A percentile compares a stretch with the other conserved stretches of the same genome.
These are phyloP conservation scores for Acleris sparsana DNA, from an alignment of 2,888 invertebrate species.

Conservation along the genomic window DNA sequence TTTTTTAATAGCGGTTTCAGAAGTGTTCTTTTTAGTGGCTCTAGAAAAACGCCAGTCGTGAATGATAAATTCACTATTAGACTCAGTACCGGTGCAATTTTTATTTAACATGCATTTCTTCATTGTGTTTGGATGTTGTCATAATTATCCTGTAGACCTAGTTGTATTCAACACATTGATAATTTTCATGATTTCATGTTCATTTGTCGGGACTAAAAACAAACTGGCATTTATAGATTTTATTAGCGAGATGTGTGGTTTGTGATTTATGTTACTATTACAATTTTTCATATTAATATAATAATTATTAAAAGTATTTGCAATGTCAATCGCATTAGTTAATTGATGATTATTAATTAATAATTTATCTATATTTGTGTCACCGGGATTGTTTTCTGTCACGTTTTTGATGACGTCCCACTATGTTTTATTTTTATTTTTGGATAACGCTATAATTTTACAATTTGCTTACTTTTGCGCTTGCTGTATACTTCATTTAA, in stretches of 20 bases:
- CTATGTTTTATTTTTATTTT: background rate
- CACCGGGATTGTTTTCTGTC: background rate
- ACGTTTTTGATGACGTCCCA: background rate
- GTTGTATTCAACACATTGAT: background rate
- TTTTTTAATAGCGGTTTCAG: background rate
- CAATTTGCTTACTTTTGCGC: background rate
- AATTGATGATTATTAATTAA: background rate
- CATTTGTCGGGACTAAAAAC: background rate
- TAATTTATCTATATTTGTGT: background rate
- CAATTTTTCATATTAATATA: background rate
- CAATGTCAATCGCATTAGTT: background rate
- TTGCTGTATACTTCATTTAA: background rate
- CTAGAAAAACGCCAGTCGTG: background rate
- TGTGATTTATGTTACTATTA: background rate
- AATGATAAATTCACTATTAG: background rate
- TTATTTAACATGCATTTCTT: background rate
- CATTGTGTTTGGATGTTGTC: background rate
- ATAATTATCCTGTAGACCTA: background rate
- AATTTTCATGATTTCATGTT: background rate
- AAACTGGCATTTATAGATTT: background rate
- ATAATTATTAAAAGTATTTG: background rate
- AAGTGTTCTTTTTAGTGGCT: background rate
- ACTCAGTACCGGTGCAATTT: background rate
- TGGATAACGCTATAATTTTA: background rate
- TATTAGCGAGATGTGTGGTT: background rate